phyloP scores from a whole-genome alignment of 1,140 invertebrate species.

The Philopotamus ludificatus region DNA sequence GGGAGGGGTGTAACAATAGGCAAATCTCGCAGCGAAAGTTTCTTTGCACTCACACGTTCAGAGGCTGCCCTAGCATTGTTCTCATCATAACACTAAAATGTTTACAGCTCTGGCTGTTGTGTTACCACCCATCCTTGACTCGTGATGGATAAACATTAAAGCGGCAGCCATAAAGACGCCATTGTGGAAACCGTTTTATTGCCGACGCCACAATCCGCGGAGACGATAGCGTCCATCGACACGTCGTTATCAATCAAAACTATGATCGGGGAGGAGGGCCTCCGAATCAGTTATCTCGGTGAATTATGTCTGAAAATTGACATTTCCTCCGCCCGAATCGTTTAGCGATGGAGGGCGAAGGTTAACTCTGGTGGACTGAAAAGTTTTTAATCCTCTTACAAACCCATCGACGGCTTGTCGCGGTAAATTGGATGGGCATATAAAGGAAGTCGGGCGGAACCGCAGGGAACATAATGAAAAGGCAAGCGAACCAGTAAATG shows the following conservation, averaged over 20 bases:
- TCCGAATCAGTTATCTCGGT: background rate
- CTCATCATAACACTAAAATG: slow-evolving; percentile 11
- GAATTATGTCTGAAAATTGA: background rate
- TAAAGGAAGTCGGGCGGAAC: slow-evolving; percentile 12
- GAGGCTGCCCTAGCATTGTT: background rate
- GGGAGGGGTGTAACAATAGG: background rate
- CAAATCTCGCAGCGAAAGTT: background rate
- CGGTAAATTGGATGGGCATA: slow-evolving; percentile 28
- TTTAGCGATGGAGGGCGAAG: background rate
- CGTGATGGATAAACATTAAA: slow-evolving; percentile 13
- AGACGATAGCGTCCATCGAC: background rate
- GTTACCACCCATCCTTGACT: slow-evolving; percentile 8
- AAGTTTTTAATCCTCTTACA: slow-evolving; percentile 35
- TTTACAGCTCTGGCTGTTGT: slow-evolving; percentile 4
- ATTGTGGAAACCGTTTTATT: slow-evolving; percentile 8
- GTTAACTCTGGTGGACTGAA: slow-evolving; percentile 28
- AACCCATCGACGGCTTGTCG: slow-evolving; percentile 22
- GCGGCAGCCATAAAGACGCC: slow-evolving; percentile 5
- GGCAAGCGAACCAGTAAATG: slow-evolving; percentile 27
- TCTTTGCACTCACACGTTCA: background rate
- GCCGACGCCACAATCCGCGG: background rate
- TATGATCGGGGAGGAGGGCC: background rate
- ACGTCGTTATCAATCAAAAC: background rate
- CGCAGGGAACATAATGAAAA: slow-evolving; percentile 29
- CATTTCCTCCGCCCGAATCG: background rate